Percentiles rank a stretch among this genome's conserved stretches.
Conservation (phyloP, 1,140 invertebrate genomes). For the Aphelenchoides besseyi region DNA sequence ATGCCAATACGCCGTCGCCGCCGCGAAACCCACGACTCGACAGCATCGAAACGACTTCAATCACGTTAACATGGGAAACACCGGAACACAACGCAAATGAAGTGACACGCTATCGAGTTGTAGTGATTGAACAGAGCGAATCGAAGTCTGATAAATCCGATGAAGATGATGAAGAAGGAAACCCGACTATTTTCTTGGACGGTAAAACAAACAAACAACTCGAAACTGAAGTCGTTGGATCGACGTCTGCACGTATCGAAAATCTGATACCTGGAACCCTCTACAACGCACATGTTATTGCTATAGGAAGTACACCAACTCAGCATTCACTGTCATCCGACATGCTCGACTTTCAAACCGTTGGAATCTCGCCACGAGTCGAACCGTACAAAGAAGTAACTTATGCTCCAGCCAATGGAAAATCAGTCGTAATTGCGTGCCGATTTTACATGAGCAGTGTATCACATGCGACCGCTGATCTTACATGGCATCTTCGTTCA, state of each 20-base stretch:
- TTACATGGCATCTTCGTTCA: conserved; percentile 15
- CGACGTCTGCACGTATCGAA: background rate
- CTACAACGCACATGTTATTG: conserved; percentile 27
- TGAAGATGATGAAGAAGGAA: background rate
- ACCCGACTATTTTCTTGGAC: background rate
- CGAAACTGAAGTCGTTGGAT: background rate
- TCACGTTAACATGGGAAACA: conserved; percentile 26
- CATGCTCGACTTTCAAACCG: conserved; percentile 33
- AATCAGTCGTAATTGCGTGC: conserved; percentile 31
- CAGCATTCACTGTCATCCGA: conserved; percentile 29
- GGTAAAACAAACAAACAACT: conserved; percentile 1
- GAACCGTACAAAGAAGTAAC: conserved; percentile 30
- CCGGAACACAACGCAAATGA: conserved; percentile 26
- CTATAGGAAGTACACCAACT: conserved; percentile 10
- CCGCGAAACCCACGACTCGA: conserved; percentile 22
- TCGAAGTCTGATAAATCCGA: background rate
- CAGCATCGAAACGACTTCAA: conserved; percentile 15
- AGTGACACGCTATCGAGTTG: conserved; percentile 24
- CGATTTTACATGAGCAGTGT: conserved; percentile 28
- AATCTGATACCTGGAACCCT: conserved; percentile 34
- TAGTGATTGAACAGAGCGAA: conserved; percentile 8
- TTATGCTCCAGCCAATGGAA: conserved; percentile 19
- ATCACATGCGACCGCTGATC: conserved; percentile 2
- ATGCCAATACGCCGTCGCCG: conserved; percentile 29
- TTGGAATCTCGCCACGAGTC: conserved; percentile 30